Conservation (phyloP, 37 sponge, comb jelly and placozoan species). For the Eunapius fragilis region DNA sequence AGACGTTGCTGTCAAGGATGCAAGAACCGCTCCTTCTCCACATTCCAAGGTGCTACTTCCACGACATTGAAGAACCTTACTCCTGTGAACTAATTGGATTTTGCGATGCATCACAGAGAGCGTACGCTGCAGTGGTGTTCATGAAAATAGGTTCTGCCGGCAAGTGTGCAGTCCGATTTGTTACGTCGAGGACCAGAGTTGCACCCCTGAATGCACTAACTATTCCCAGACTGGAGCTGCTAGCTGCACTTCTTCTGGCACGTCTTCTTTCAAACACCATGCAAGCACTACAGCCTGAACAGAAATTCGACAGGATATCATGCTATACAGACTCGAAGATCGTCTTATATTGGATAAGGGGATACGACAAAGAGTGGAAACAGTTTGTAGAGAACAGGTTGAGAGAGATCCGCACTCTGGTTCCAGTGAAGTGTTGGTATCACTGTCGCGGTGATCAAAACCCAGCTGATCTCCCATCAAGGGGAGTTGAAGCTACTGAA, state of each 20-base stretch:
- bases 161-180: background rate
- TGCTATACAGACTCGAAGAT: conserved; percentile 24
- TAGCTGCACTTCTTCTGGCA: conserved; percentile 21
- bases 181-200: conserved; percentile 20
- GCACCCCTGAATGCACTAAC: conserved; percentile 20
- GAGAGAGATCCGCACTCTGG: background rate
- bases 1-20: background rate
- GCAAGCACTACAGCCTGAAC: conserved; percentile 6
- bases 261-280: conserved; percentile 2
- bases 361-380: conserved; percentile 18
- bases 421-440: background rate
- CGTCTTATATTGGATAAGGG: conserved; percentile 13
- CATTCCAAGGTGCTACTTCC: background rate
- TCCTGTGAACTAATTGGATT: background rate
- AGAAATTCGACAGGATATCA: background rate
- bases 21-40: background rate
- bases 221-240: conserved; percentile 20
- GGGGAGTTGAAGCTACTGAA: conserved; percentile 8
- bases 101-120: background rate
- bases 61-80: background rate
- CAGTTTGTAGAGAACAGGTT: conserved; percentile 30
- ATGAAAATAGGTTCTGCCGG: background rate
- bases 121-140: conserved; percentile 26
- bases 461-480: conserved; percentile 31
- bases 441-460: conserved; percentile 16